Percentiles rank a stretch among this genome's conserved stretches.
These are phyloP conservation scores for Montipora cactus DNA, from an alignment of 64 coral and sea anemone species.

Conservation along the genomic window DNA sequence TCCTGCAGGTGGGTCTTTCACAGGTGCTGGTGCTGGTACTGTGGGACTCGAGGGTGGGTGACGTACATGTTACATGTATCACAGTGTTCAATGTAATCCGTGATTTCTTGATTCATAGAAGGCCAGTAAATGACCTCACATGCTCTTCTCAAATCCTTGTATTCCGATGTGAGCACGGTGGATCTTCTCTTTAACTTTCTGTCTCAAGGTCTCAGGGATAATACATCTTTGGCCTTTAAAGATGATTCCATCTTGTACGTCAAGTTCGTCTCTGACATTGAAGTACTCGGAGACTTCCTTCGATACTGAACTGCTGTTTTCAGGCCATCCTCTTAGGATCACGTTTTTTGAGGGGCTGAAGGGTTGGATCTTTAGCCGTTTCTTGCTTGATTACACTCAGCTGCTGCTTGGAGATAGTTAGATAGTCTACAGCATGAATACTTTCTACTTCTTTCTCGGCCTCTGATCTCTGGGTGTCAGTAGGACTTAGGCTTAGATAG, in stretches of 20 bases:
- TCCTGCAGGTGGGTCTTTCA: too few species aligned
- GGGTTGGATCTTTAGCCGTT: neutral
- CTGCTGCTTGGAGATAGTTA: too few species aligned
- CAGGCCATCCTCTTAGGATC: neutral
- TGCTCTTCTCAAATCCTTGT: neutral
- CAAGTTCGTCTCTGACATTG: neutral
- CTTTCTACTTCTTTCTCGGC: neutral
- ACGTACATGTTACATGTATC: too few species aligned
- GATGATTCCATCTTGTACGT: neutral
- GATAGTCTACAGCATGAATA: too few species aligned
- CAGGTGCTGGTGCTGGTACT: too few species aligned
- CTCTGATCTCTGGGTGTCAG: neutral
- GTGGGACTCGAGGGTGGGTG: too few species aligned
- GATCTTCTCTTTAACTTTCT: too few species aligned
- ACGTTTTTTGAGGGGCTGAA: neutral
- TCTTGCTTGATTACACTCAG: too few species aligned
- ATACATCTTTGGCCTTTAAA: slow-evolving; percentile 24
- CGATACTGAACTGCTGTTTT: neutral
- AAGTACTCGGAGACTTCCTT: slow-evolving; percentile 10
- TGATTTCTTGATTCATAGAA: neutral
- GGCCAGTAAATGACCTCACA: neutral
- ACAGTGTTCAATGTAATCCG: too few species aligned
- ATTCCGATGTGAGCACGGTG: neutral
- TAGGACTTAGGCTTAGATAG: neutral
- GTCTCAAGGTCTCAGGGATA: neutral